Evolutionary conservation across 2,888 invertebrate species (phyloP), one percentile per base, ranked within the genome.

Genomic region (Dryococelus australis): DNA sequence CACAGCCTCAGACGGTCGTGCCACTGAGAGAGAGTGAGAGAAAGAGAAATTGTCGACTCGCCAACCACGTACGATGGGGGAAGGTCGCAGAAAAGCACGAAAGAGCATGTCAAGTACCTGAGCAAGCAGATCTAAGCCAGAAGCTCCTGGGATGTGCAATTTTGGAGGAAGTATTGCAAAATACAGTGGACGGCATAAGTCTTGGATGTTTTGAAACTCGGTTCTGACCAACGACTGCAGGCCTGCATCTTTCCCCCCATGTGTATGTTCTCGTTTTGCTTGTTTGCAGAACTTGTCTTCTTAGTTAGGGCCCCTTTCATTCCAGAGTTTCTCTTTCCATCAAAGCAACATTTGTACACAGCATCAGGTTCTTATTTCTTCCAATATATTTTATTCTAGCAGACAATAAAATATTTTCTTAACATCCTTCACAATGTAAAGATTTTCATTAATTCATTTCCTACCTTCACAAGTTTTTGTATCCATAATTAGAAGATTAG

Each of bases 1-100:
- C 94, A 94, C 93, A 95, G 95, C 93, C 94, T 95, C 86, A 91
- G 91, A 53, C 91, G 91, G 43, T 90, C 91, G 87, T 84, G 87
- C 86, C 88, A 86, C 80, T 86, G 87, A 86, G 86, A 35, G 53
- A 27, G 24, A 43, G n/a, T 1, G 65, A 65, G 65, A 65, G 24
- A 65, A 20, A 65, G 65, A 20, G 20, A 65, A 1, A 10, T 16
- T 65, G 13, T 47, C 47, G 47, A 84, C 35, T 43, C 43, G 84
- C 84, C 51, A 24, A 85, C 47, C 26, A 27, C n/a, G n/a, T 26
- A n/a, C 51, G 27, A 47, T 51, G 47, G 85, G 84, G 43, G 35
- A 51, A 26, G 85, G 85, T 51, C 26, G 47, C 47, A n/a, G 51
- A 43, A 85, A 47, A 51, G 47, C 47, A n/a, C 27, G 26, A 85